These are phyloP conservation scores for Octonoba sinensis DNA, from an alignment of 2,888 invertebrate genomes.

Conservation along the genomic window DNA sequence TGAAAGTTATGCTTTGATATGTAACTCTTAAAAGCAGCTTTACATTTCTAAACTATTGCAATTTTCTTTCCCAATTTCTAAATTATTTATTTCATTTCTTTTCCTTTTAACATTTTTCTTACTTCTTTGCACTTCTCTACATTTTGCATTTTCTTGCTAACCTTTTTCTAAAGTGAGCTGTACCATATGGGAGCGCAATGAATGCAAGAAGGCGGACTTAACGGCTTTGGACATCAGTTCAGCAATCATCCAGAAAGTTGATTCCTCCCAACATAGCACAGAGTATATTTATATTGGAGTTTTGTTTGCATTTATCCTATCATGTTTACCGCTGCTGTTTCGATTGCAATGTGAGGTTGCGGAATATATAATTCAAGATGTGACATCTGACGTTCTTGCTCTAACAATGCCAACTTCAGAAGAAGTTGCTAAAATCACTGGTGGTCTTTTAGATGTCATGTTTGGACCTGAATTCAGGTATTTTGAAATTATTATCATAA, in stretches of 20 bases:
- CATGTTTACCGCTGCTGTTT: constrained; percentile 68
- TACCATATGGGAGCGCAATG: constrained; percentile 92
- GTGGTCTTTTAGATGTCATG: constrained; percentile 42
- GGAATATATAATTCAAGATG: constrained; percentile 52
- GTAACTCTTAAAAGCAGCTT: neutral
- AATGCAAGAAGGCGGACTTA: constrained; percentile 91
- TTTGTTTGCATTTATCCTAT: constrained; percentile 69
- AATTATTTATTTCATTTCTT: constrained; percentile 10
- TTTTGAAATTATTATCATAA: too few relatives aligned
- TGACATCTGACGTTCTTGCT: constrained; percentile 61
- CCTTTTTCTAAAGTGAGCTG: constrained; percentile 82
- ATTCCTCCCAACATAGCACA: constrained; percentile 82
- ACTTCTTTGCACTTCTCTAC: constrained; percentile 25
- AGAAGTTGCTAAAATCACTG: constrained; percentile 56
- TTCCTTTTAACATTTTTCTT: neutral
- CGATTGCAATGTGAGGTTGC: constrained; percentile 59
- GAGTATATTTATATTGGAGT: constrained; percentile 81
- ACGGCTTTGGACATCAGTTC: constrained; percentile 95
- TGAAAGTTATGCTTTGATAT: too few relatives aligned
- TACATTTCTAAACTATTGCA: neutral
- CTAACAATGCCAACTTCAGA: constrained; percentile 60
- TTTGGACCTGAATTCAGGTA: constrained; percentile 57
- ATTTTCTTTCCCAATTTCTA: neutral
- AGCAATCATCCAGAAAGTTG: constrained; percentile 91
- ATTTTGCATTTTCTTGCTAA: constrained; percentile 24